Conservation (phyloP, 2,888 invertebrate species). For the Dioctria linearis region DNA sequence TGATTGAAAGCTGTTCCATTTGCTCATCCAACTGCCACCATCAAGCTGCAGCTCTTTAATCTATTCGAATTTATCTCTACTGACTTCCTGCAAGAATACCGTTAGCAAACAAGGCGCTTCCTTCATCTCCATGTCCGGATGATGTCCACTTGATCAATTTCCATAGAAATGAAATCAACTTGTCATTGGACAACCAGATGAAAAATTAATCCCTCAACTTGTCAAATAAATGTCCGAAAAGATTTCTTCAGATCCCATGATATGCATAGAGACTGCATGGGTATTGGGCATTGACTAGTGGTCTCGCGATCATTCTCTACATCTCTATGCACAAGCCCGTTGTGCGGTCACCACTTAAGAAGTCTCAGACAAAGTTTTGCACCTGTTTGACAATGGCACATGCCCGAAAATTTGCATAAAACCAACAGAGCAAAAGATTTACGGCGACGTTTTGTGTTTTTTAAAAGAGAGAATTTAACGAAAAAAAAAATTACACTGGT, state of each 20-base stretch:
- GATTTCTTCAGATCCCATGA: conserved; percentile 50
- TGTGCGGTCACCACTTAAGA: conserved; percentile 28
- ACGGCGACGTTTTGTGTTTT: conserved; percentile 30
- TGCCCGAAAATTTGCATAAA: conserved; percentile 47
- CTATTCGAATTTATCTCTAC: no score
- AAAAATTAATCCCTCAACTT: conserved; percentile 67
- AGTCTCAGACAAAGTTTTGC: conserved; percentile 25
- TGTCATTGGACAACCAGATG: conserved; percentile 63
- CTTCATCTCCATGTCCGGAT: not conserved
- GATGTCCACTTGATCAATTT: conserved; percentile 52
- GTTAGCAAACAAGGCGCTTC: not conserved
- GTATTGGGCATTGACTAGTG: not conserved
- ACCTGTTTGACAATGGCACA: conserved; percentile 42
- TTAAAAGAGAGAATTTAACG: not conserved
- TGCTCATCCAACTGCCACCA: no score
- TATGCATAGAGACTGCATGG: conserved; percentile 61
- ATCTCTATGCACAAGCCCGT: conserved; percentile 6
- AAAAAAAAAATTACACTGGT: conserved; percentile 9
- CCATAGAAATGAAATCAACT: conserved; percentile 61
- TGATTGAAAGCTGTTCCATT: no score
- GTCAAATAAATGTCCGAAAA: conserved; percentile 66
- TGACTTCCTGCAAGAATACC: conserved; percentile 30
- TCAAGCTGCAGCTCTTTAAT: no score
- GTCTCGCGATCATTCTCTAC: not conserved
- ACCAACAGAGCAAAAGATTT: conserved; percentile 29